Evolutionary conservation across 2,888 invertebrate genomes (phyloP).

Genomic region (Drosophila ezoana): DNA sequence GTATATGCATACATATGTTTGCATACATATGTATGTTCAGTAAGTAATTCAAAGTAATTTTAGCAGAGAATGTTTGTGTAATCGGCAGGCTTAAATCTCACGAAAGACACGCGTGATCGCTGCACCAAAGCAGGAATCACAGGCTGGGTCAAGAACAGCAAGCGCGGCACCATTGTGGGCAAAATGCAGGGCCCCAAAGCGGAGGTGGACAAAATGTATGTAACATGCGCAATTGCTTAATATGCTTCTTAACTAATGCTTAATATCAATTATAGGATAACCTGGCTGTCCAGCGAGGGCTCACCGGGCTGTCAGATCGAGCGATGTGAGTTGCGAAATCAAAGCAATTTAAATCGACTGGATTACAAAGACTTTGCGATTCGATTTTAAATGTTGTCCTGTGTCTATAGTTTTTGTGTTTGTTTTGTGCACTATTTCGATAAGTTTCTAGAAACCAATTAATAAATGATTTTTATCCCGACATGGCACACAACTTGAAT

Average conservation of each 20-base stretch:
- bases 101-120: slow-evolving; percentile 94
- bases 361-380: slow-evolving; percentile 91
- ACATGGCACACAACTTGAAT: neutral
- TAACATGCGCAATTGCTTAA: slow-evolving; percentile 49
- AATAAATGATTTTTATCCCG: slow-evolving; percentile 42
- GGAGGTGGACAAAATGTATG: slow-evolving; percentile 93
- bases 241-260: neutral
- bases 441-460: slow-evolving; percentile 69
- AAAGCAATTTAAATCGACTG: slow-evolving; percentile 89
- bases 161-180: slow-evolving; percentile 94
- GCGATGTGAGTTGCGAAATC: slow-evolving; percentile 92
- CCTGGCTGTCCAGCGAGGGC: slow-evolving; percentile 92
- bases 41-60: slow-evolving; percentile 18
- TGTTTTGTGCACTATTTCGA: slow-evolving; percentile 67
- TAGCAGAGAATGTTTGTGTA: slow-evolving; percentile 27
- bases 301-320: slow-evolving; percentile 94
- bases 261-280: slow-evolving; percentile 87
- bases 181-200: slow-evolving; percentile 93
- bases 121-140: slow-evolving; percentile 90
- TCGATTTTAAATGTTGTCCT: slow-evolving; percentile 88
- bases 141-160: slow-evolving; percentile 97
- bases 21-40: neutral
- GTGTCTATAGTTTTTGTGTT: slow-evolving; percentile 49
- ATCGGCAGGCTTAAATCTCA: slow-evolving; percentile 91
- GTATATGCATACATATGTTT: slow-evolving; percentile 1